Evolutionary conservation across 2,888 invertebrate genomes (phyloP), one percentile per base, ranked within the genome.

Genomic region (Exocentrus adspersus): DNA sequence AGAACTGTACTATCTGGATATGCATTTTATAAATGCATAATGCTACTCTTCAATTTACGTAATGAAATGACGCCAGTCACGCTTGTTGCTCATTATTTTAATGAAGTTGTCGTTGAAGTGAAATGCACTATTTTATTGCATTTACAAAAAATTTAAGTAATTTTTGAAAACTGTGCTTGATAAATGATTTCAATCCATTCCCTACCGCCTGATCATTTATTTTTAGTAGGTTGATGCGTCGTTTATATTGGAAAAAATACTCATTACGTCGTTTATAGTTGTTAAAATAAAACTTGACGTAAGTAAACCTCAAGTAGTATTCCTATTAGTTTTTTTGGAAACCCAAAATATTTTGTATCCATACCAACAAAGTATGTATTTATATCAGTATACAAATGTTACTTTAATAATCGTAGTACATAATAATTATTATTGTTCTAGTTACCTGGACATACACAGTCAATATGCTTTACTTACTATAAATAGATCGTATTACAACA

Each of bases 401-500:
- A 10, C 1, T 2, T 37, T 3, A 12, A 10, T 7, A 16, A n/a
- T 7, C 28, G 28, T 48, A 12, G 14, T n/a, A n/a, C n/a, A 42
- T 16, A 16, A 42, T n/a, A n/a, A n/a, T n/a, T n/a, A n/a, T n/a
- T n/a, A n/a, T n/a, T n/a, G n/a, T n/a, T n/a, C n/a, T n/a, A n/a
- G n/a, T n/a, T n/a, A n/a, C n/a, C n/a, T n/a, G n/a, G n/a, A n/a
- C n/a, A n/a, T n/a, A n/a, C n/a, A n/a, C n/a, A n/a, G n/a, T n/a
- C n/a, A n/a, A n/a, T n/a, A n/a, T n/a, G n/a, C n/a, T n/a, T n/a
- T n/a, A n/a, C n/a, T 12, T 2, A 14, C 37, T 37, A 37, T 37
- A 37, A 37, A 37, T 37, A 37, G 37, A 37, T 37, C 37, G n/a
- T 37, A 37, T 37, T 37, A 37, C 14, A 37, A 37, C 37, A 37